Evolutionary conservation across 2,113 vertebrate species (phyloP).

Genomic region (Potamarius usumacintae): DNA sequence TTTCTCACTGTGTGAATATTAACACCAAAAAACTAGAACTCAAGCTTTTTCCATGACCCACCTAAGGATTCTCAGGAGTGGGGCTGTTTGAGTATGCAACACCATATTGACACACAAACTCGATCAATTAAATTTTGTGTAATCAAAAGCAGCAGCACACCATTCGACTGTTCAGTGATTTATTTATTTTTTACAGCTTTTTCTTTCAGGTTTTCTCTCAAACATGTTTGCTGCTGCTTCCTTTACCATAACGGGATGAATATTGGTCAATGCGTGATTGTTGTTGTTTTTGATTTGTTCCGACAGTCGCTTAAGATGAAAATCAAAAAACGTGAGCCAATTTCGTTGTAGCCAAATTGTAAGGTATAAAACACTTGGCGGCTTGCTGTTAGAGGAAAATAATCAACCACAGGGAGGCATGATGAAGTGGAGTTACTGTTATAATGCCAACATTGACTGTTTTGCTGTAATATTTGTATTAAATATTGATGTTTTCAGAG

Average conservation of each 20-base stretch:
- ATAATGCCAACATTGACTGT: not conserved
- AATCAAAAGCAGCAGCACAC: not conserved
- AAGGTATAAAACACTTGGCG: not conserved
- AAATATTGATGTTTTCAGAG: not conserved
- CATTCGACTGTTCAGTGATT: not conserved
- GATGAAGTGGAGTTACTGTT: not conserved
- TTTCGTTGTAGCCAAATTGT: not conserved
- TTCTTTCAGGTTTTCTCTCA: too few species aligned
- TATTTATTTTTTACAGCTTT: not conserved
- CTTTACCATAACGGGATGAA: too few species aligned
- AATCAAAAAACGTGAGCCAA: too few species aligned
- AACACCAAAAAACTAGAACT: not conserved
- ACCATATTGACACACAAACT: too few species aligned
- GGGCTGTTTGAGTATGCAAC: not conserved
- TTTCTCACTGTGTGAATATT: not conserved
- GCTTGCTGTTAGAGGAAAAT: not conserved
- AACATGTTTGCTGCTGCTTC: too few species aligned
- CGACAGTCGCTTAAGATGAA: too few species aligned
- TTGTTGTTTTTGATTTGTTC: too few species aligned
- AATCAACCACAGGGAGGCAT: not conserved
- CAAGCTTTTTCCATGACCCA: not conserved
- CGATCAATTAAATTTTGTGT: not conserved
- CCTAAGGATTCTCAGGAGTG: not conserved
- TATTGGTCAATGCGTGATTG: too few species aligned
- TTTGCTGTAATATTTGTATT: not conserved